Conservation (phyloP, 2,888 invertebrate genomes). For the Torymus auratus region DNA sequence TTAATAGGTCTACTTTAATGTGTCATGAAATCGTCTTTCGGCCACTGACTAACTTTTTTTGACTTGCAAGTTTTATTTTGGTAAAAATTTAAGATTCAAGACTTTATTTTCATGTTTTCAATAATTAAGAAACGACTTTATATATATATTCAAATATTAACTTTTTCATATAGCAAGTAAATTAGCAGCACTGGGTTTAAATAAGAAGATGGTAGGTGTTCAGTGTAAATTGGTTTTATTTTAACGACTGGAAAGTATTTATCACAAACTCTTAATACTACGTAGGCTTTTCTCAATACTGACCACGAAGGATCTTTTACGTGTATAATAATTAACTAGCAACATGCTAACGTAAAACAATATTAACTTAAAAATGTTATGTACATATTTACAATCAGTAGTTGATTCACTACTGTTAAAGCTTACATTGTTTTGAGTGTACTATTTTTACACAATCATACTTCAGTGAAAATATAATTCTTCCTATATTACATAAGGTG, state of each 20-base stretch:
- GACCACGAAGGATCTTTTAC: conserved; percentile 60
- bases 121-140: too few relatives aligned
- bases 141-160: too few relatives aligned
- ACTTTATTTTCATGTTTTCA: too few relatives aligned
- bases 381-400: conserved; percentile 56
- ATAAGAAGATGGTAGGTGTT: conserved; percentile 18
- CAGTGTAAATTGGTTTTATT: conserved; percentile 57
- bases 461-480: conserved; percentile 36
- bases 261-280: conserved; percentile 72
- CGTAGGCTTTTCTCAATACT: conserved; percentile 63
- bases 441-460: conserved; percentile 26
- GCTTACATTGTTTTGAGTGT: conserved; percentile 52
- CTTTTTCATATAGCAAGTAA: neutral
- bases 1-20: conserved; percentile 31
- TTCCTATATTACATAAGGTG: conserved; percentile 37
- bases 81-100: too few relatives aligned
- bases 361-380: conserved; percentile 51
- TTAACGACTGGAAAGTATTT: conserved; percentile 66
- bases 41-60: neutral
- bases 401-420: conserved; percentile 48
- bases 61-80: neutral
- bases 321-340: conserved; percentile 35
- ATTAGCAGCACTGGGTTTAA: neutral
- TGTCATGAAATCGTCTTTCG: neutral
- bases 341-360: conserved; percentile 52